phyloP scores from a whole-genome alignment of 2,113 vertebrate genomes.

The Takifugu flavidus region DNA sequence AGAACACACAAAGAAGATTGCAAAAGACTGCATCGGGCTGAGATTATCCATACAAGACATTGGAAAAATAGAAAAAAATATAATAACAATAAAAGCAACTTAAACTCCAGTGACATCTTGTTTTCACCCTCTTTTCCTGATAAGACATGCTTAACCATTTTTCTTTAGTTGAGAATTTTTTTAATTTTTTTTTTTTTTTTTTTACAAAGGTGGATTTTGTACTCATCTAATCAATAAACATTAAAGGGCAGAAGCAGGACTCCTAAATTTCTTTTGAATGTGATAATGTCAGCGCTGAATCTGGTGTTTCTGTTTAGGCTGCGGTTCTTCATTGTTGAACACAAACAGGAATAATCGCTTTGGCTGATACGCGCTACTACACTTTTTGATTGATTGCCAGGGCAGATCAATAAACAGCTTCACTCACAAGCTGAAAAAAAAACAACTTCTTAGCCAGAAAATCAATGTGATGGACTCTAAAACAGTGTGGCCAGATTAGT shows the following conservation, averaged over 20 bases:
- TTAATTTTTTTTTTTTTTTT: too few relatives aligned
- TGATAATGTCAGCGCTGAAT: not conserved
- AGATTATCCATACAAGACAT: conserved; percentile 3
- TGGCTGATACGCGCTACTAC: not conserved
- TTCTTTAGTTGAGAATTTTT: too few relatives aligned
- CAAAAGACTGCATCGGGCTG: conserved; percentile 34
- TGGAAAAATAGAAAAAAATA: not conserved
- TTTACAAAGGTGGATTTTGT: conserved; percentile 11
- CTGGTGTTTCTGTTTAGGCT: not conserved
- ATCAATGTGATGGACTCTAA: too few relatives aligned
- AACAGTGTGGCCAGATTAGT: too few relatives aligned
- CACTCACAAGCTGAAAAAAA: not conserved
- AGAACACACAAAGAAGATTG: conserved; percentile 18
- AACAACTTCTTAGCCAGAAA: not conserved
- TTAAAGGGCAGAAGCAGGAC: conserved; percentile 1
- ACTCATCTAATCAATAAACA: conserved; percentile 21
- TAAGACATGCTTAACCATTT: not conserved
- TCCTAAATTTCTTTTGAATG: conserved; percentile 6
- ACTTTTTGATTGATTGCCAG: conserved; percentile 3
- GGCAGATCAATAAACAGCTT: conserved; percentile 5
- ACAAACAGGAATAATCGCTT: conserved; percentile 10
- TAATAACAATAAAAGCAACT: conserved; percentile 14
- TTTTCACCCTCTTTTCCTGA: not conserved
- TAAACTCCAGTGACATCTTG: not conserved
- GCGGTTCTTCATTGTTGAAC: conserved; percentile 14